Conservation (phyloP, 1,140 invertebrate species). For the Zaprionus tsacasi region DNA sequence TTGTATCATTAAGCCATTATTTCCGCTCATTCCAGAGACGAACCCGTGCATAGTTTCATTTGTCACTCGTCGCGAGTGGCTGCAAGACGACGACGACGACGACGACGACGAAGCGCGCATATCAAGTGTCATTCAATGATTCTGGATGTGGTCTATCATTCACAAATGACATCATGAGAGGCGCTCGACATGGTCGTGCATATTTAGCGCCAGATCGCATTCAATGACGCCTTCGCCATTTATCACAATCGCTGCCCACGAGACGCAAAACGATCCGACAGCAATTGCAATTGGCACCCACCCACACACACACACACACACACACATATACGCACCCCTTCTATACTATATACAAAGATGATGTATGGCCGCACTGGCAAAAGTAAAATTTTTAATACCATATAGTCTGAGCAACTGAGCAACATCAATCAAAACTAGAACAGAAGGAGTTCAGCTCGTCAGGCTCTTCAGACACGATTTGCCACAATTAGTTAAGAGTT, state of each 20-base stretch:
- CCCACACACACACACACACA: slow-evolving; percentile 47
- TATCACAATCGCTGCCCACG: slow-evolving; percentile 68
- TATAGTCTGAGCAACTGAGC: slow-evolving; percentile 43
- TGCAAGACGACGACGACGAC: slow-evolving; percentile 13
- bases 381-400: slow-evolving; percentile 59
- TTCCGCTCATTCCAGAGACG: slow-evolving; percentile 63
- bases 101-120: slow-evolving; percentile 42
- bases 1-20: slow-evolving; percentile 80
- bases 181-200: slow-evolving; percentile 47
- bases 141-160: slow-evolving; percentile 35
- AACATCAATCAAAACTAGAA: slow-evolving; percentile 56
- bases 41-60: slow-evolving; percentile 47
- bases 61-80: slow-evolving; percentile 54
- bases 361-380: slow-evolving; percentile 58
- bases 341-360: slow-evolving; percentile 10
- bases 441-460: slow-evolving; percentile 19
- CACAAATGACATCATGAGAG: slow-evolving; percentile 64
- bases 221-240: slow-evolving; percentile 75
- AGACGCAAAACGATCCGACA: slow-evolving; percentile 31
- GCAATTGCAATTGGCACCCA: slow-evolving; percentile 60
- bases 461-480: slow-evolving; percentile 24
- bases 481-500: slow-evolving; percentile 1
- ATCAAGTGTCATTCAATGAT: slow-evolving; percentile 56
- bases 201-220: slow-evolving; percentile 67
- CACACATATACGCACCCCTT: neutral